A percentile compares a stretch with the other conserved stretches of the same genome.
phyloP scores from a whole-genome alignment of 2,888 invertebrate species.

The Romanomermis culicivorax region DNA sequence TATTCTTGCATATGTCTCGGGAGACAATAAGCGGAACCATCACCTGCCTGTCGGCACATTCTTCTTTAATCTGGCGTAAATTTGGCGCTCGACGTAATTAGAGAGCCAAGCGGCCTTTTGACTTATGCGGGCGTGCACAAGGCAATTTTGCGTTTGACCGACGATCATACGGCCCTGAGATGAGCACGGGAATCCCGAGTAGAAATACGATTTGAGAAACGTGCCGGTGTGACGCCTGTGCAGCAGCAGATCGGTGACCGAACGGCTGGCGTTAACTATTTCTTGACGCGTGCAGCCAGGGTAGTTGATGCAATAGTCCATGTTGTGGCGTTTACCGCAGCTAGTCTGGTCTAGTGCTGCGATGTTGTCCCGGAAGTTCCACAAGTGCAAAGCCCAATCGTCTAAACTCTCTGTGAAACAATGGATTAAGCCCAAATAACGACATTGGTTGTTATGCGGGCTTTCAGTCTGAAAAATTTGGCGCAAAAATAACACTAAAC shows the following conservation, averaged over 20 bases:
- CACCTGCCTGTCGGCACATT: too few species aligned
- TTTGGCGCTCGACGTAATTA: background rate
- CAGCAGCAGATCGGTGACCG: slow-evolving; percentile 21
- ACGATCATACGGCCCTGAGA: slow-evolving; percentile 23
- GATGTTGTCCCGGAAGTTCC: slow-evolving; percentile 25
- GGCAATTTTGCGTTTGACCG: slow-evolving; percentile 20
- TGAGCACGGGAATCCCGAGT: slow-evolving; percentile 25
- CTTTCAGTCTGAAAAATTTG: too few species aligned
- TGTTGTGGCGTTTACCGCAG: background rate
- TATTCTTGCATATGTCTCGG: too few species aligned
- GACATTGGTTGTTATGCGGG: too few species aligned
- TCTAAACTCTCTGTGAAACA: slow-evolving; percentile 27
- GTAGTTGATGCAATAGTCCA: background rate
- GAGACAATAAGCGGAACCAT: too few species aligned
- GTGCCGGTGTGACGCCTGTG: slow-evolving; percentile 24
- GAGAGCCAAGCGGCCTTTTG: slow-evolving; percentile 13
- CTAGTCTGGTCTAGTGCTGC: slow-evolving; percentile 14
- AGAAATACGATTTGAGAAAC: slow-evolving; percentile 25
- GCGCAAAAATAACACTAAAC: too few species aligned
- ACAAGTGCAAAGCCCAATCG: slow-evolving; percentile 28
- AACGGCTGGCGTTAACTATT: slow-evolving; percentile 2
- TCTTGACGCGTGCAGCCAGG: background rate
- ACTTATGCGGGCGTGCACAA: slow-evolving; percentile 23
- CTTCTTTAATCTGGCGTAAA: too few species aligned
- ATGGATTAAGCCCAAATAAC: slow-evolving; percentile 19